Conservation (phyloP, 2,797 vertebrate genomes). For the Pristis pectinata region DNA sequence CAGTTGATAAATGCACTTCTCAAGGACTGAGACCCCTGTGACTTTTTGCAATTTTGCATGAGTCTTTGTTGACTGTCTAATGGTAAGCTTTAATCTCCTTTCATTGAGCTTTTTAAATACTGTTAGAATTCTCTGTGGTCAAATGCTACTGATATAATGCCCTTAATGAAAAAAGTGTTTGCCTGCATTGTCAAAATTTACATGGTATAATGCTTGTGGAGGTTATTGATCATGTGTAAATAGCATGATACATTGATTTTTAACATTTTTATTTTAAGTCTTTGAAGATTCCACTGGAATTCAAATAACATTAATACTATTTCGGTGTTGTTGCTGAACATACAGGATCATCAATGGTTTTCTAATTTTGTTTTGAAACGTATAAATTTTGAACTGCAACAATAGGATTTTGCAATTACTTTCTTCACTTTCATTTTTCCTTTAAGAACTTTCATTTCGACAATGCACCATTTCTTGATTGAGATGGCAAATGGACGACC, state of each 20-base stretch:
- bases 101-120: not conserved
- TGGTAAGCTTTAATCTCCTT: slow-evolving; percentile 20
- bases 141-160: not conserved
- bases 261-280: not conserved
- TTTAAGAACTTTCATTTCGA: not conserved
- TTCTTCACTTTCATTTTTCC: no score
- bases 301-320: not conserved
- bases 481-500: not conserved
- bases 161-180: not conserved
- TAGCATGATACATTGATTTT: not conserved
- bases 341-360: not conserved
- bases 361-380: not conserved
- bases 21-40: slow-evolving; percentile 12
- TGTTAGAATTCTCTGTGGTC: not conserved
- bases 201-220: not conserved
- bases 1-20: slow-evolving; percentile 28
- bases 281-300: not conserved
- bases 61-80: slow-evolving; percentile 19
- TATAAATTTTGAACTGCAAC: not conserved
- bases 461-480: not conserved
- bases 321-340: not conserved
- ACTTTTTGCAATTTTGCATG: slow-evolving; percentile 16
- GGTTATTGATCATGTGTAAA: not conserved
- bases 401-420: not conserved
- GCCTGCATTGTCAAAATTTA: not conserved